phyloP scores from a whole-genome alignment of 2,797 vertebrate genomes.

The Schizopygopsis malacanthus region DNA sequence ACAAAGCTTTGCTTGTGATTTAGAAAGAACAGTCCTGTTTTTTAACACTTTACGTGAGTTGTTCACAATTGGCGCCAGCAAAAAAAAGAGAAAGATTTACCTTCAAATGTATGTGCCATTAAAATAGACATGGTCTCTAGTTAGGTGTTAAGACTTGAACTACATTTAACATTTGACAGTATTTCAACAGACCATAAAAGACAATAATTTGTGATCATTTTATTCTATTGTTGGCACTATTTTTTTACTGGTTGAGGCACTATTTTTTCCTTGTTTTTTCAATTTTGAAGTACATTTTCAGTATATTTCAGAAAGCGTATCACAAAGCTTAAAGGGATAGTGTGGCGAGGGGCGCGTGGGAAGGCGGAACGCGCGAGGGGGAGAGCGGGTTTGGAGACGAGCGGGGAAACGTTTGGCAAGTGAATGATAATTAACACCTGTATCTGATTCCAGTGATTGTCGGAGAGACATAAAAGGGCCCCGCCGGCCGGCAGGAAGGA shows the following conservation, averaged over 20 bases:
- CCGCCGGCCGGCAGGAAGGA: no score
- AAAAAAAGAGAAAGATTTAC: not conserved
- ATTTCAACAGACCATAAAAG: conserved; percentile 1
- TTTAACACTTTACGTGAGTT: not conserved
- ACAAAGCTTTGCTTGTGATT: not conserved
- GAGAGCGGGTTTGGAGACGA: no score
- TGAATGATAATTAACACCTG: no score
- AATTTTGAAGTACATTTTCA: not conserved
- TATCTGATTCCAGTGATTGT: no score
- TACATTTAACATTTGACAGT: not conserved
- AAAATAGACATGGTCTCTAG: not conserved
- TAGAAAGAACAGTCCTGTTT: not conserved
- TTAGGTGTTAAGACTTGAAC: not conserved
- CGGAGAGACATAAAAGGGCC: no score
- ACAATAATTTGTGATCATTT: not conserved
- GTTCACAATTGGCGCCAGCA: not conserved
- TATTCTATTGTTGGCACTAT: not conserved
- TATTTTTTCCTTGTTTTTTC: not conserved
- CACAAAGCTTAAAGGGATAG: not conserved
- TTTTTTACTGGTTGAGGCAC: not conserved
- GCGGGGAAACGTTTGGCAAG: no score
- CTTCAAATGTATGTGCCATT: not conserved
- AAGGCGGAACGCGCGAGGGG: no score
- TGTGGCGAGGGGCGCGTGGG: no score
- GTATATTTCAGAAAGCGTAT: not conserved